These are phyloP conservation scores for Setophaga petechia DNA, from an alignment of 2,113 vertebrate genomes.

Conservation along the genomic window DNA sequence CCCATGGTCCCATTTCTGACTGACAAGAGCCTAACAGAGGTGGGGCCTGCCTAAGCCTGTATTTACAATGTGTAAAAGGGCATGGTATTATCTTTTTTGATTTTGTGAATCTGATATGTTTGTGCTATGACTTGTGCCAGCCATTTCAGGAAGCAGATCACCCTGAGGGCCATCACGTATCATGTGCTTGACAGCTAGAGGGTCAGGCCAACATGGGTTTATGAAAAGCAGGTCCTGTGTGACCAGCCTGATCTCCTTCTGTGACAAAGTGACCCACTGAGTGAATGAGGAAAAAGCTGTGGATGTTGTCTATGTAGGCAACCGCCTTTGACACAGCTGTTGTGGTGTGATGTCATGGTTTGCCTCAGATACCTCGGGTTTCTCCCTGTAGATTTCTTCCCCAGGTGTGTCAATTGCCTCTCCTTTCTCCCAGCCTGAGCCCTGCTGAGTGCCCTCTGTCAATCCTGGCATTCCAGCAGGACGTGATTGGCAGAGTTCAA, in stretches of 20 bases:
- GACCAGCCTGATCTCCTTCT: background rate
- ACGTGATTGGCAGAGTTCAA: no score
- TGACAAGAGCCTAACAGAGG: background rate
- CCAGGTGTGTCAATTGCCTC: no score
- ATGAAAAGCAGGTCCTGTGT: background rate
- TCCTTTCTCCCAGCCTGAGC: no score
- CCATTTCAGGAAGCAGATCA: background rate
- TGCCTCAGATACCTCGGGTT: no score
- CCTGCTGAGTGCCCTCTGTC: no score
- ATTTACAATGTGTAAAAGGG: background rate
- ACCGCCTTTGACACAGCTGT: background rate
- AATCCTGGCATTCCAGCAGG: no score
- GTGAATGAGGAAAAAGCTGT: background rate
- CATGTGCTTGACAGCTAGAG: background rate
- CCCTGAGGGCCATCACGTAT: rapidly evolving
- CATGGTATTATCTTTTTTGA: background rate
- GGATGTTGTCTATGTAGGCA: background rate
- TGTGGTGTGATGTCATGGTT: no score
- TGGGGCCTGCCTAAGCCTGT: background rate
- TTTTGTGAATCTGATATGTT: background rate
- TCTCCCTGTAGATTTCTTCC: no score
- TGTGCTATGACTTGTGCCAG: background rate
- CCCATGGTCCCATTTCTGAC: background rate
- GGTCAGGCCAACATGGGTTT: background rate
- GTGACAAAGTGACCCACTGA: background rate